Evolutionary conservation across 23 tunicate genomes (phyloP).

Genomic region (Corella eumyota): DNA sequence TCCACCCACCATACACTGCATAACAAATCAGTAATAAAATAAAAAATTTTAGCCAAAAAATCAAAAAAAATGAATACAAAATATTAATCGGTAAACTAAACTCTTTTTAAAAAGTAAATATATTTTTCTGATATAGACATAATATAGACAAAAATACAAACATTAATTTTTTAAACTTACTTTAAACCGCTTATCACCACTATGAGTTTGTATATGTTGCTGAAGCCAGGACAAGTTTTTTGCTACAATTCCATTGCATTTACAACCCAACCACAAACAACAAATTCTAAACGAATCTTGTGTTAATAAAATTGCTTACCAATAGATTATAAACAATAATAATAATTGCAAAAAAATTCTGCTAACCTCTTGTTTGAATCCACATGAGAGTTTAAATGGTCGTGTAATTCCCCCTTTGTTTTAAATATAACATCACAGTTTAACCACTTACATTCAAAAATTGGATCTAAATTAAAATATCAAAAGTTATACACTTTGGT

Average conservation of each 20-base stretch:
- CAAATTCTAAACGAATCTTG: conserved; percentile 45
- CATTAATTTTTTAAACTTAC: too few species aligned
- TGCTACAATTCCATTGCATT: conserved; percentile 31
- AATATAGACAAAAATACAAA: background rate
- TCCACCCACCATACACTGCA: conserved; percentile 59
- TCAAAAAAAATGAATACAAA: background rate
- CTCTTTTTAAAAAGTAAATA: background rate
- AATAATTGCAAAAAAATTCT: too few species aligned
- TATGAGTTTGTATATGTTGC: conserved; percentile 42
- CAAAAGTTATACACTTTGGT: too few species aligned
- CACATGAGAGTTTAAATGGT: too few species aligned
- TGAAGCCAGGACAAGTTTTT: conserved; percentile 32
- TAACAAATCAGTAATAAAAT: conserved; percentile 1
- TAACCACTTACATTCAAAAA: too few species aligned
- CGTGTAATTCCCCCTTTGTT: too few species aligned
- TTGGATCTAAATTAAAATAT: too few species aligned
- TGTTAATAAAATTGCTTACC: too few species aligned
- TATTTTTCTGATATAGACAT: background rate
- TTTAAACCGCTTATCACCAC: conserved; percentile 50
- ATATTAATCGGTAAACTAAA: background rate
- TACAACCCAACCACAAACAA: conserved; percentile 64
- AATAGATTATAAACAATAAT: background rate
- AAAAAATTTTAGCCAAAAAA: background rate
- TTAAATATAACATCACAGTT: too few species aligned
- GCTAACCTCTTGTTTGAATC: too few species aligned